These are phyloP conservation scores for Drosophila ogumai DNA, from an alignment of 1,140 invertebrate species.

Conservation along the genomic window DNA sequence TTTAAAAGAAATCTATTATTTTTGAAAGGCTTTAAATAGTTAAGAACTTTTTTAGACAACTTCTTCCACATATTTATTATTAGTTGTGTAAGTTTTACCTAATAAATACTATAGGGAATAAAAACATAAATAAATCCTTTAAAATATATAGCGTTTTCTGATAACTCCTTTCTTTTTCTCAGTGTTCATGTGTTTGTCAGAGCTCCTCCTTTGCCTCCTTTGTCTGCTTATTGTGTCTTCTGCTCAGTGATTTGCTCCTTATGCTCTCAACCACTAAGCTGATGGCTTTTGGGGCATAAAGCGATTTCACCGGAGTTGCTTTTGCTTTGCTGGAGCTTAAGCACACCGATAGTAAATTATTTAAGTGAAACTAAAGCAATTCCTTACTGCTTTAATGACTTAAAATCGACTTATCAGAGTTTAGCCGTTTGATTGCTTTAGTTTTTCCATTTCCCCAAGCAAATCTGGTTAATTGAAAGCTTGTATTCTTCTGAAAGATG, in stretches of 20 bases:
- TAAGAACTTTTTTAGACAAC: too few species aligned
- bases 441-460: slow-evolving; percentile 31
- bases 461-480: slow-evolving; percentile 30
- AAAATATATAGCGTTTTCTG: not conserved
- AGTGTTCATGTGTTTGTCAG: slow-evolving; percentile 12
- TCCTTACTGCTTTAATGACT: slow-evolving; percentile 4
- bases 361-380: slow-evolving; percentile 10
- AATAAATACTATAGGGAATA: too few species aligned
- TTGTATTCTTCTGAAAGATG: not conserved
- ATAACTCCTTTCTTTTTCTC: not conserved
- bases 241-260: slow-evolving; percentile 56
- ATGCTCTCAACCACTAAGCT: slow-evolving; percentile 61
- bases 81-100: too few species aligned
- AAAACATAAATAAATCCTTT: not conserved
- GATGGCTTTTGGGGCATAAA: slow-evolving; percentile 46
- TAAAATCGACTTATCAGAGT: slow-evolving; percentile 3
- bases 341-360: slow-evolving; percentile 16
- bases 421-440: slow-evolving; percentile 14
- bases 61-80: too few species aligned
- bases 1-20: too few species aligned
- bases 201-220: not conserved
- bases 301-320: slow-evolving; percentile 22
- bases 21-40: too few species aligned
- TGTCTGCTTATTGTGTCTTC: slow-evolving; percentile 33
- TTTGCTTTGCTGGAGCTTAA: slow-evolving; percentile 16